A percentile compares a stretch with the other conserved stretches of the same genome.
Conservation (phyloP, 2,113 vertebrate genomes). For the Helogale parvula region DNA sequence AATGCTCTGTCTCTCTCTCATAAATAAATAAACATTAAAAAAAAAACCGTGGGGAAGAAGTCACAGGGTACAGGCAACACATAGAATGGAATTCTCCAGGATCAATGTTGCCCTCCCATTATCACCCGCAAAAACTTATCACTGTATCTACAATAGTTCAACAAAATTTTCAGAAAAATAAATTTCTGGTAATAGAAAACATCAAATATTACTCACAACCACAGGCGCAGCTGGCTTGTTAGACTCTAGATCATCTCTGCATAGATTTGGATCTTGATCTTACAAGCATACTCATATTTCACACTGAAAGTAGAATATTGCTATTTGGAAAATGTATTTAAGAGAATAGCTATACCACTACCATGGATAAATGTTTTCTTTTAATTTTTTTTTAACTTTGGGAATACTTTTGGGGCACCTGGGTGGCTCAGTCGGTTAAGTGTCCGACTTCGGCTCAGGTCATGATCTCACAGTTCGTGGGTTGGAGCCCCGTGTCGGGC, state of each 20-base stretch:
- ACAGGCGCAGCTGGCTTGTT: neutral
- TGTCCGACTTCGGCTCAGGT: no score
- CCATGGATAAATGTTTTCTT: neutral
- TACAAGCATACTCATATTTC: neutral
- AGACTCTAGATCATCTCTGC: neutral
- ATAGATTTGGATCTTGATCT: neutral
- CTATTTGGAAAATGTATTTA: neutral
- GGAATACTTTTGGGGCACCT: neutral
- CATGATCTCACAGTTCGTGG: no score
- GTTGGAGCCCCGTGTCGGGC: no score
- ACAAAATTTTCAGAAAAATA: neutral
- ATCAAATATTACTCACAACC: neutral
- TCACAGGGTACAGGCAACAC: neutral
- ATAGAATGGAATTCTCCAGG: neutral
- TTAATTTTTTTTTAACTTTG: neutral
- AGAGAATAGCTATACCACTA: neutral
- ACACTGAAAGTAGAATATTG: neutral
- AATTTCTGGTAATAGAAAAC: neutral
- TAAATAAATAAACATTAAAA: no score
- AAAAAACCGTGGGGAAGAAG: neutral
- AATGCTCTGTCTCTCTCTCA: no score
- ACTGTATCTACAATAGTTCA: neutral
- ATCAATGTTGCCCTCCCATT: neutral
- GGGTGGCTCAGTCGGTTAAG: no score
- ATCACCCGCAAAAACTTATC: neutral